Conservation (phyloP, 2,888 invertebrate genomes). For the Pammene aurita region DNA sequence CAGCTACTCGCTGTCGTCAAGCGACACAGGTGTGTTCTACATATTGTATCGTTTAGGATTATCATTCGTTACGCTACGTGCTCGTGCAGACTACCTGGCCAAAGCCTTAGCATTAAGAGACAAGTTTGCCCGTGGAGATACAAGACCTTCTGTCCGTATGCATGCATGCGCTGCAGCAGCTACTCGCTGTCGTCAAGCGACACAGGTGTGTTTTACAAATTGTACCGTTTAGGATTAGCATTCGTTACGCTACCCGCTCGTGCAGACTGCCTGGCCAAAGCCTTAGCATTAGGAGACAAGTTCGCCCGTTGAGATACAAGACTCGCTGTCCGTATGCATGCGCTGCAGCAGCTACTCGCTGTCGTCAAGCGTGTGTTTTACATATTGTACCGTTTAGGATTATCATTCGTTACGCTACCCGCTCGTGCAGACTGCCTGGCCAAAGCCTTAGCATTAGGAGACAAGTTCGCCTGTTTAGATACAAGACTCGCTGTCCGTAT, state of each 20-base stretch:
- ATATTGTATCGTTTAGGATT: constrained; percentile 72
- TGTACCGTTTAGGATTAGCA: constrained; percentile 79
- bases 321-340: constrained; percentile 84
- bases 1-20: constrained; percentile 83
- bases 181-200: constrained; percentile 84
- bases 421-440: constrained; percentile 87
- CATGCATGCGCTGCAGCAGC: too few relatives aligned
- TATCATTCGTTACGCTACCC: too few relatives aligned
- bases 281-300: constrained; percentile 69
- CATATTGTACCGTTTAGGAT: constrained; percentile 72
- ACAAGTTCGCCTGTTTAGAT: constrained; percentile 73
- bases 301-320: constrained; percentile 83
- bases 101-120: constrained; percentile 79
- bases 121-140: constrained; percentile 74
- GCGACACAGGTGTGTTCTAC: constrained; percentile 81
- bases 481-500: constrained; percentile 86
- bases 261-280: constrained; percentile 86
- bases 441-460: constrained; percentile 79
- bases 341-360: constrained; percentile 52
- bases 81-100: constrained; percentile 87
- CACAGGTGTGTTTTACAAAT: constrained; percentile 77
- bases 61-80: too few relatives aligned
- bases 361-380: constrained; percentile 84
- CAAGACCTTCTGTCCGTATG: constrained; percentile 86
- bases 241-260: constrained; percentile 64